phyloP scores from a whole-genome alignment of 2,888 invertebrate genomes.

The Lasioglossum malachurum region DNA sequence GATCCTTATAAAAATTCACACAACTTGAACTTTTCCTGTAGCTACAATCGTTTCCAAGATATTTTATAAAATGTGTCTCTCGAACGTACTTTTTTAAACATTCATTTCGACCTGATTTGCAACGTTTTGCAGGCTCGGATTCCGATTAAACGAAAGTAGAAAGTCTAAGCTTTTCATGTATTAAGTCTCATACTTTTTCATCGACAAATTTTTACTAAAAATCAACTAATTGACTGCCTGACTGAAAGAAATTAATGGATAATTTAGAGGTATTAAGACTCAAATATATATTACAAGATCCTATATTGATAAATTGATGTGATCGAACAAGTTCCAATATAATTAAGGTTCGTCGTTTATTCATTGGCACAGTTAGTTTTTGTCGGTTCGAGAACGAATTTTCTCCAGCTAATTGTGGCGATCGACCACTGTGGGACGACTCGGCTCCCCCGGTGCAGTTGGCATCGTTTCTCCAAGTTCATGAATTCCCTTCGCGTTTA shows the following conservation, averaged over 20 bases:
- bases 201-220: not conserved
- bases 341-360: too few relatives aligned
- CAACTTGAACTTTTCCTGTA: not conserved
- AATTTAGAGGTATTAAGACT: not conserved
- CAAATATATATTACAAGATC: not conserved
- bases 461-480: constrained; percentile 11
- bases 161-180: too few relatives aligned
- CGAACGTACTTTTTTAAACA: not conserved
- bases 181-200: not conserved
- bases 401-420: not conserved
- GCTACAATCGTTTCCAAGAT: not conserved
- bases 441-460: not conserved
- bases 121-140: not conserved
- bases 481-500: constrained; percentile 5
- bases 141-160: too few relatives aligned
- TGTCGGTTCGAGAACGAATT: not conserved
- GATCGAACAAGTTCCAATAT: too few relatives aligned
- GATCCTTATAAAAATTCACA: not conserved
- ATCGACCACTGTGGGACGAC: not conserved
- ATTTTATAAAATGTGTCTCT: not conserved
- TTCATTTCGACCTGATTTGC: not conserved
- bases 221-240: not conserved
- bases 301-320: not conserved
- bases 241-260: not conserved
- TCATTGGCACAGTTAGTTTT: not conserved